phyloP scores from a whole-genome alignment of 2,113 vertebrate genomes.

The Erpornis zantholeuca region DNA sequence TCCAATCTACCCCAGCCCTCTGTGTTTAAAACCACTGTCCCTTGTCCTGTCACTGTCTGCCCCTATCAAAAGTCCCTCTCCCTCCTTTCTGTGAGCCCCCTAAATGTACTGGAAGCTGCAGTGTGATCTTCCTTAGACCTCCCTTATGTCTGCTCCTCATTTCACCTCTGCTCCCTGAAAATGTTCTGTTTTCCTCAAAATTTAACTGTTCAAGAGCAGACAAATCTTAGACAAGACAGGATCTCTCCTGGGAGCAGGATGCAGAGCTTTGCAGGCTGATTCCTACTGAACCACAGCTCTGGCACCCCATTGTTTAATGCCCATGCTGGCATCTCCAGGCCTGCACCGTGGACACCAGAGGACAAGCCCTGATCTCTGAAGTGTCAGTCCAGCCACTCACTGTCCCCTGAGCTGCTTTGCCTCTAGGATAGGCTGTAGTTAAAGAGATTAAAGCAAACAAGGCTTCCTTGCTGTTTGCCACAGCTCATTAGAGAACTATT shows the following conservation, averaged over 20 bases:
- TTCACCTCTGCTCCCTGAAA: not conserved
- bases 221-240: not conserved
- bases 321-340: not conserved
- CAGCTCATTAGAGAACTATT: constrained; percentile 35
- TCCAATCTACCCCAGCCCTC: not conserved
- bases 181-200: not conserved
- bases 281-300: not conserved
- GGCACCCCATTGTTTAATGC: not conserved
- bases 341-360: not conserved
- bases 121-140: not conserved
- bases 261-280: not conserved
- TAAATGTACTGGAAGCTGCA: not conserved
- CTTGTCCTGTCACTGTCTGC: not conserved
- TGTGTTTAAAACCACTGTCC: not conserved
- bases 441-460: constrained; percentile 14
- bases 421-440: not conserved
- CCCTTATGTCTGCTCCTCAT: not conserved
- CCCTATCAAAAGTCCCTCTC: not conserved
- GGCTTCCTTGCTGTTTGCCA: not conserved
- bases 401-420: not conserved
- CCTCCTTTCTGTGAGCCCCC: not conserved
- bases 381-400: not conserved
- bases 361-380: not conserved
- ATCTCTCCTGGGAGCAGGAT: not conserved
- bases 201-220: not conserved